A percentile compares a stretch with the other conserved stretches of the same genome.
These are phyloP conservation scores for Gallinago nigripennis DNA, from an alignment of 2,797 vertebrate genomes.

Conservation along the genomic window DNA sequence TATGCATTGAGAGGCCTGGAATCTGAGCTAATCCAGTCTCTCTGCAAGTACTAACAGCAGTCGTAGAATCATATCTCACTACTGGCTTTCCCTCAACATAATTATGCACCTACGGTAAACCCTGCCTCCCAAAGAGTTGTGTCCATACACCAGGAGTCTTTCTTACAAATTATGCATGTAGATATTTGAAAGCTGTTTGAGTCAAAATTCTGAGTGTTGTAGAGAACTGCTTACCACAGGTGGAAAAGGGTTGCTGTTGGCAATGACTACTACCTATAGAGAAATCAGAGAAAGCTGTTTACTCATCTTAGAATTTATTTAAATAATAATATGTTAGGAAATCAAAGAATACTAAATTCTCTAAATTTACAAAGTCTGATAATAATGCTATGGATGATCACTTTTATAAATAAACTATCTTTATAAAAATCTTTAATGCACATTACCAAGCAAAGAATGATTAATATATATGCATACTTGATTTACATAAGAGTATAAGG, in stretches of 20 bases:
- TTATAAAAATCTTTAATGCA: fast-evolving
- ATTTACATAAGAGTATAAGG: background rate
- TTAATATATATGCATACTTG: background rate
- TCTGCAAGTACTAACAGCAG: background rate
- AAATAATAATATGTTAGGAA: background rate
- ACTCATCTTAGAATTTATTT: background rate
- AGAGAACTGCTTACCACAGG: conserved; percentile 52
- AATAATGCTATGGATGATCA: background rate
- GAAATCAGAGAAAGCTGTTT: background rate
- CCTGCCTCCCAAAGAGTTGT: background rate
- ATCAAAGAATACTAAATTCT: background rate
- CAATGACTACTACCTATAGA: conserved; percentile 21
- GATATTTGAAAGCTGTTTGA: background rate
- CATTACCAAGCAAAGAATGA: background rate
- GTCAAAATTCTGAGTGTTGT: background rate
- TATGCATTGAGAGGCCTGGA: background rate
- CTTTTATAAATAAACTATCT: background rate
- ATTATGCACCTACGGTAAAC: background rate
- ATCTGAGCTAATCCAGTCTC: background rate
- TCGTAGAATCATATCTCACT: background rate
- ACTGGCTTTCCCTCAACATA: background rate
- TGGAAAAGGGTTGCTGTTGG: conserved; percentile 59
- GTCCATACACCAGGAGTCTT: background rate
- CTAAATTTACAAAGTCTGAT: background rate
- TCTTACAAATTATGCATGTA: background rate